Percentiles rank a stretch among this genome's conserved stretches.
These are phyloP conservation scores for Trididemnum clinides DNA, from an alignment of 23 tunicate species.

Conservation along the genomic window DNA sequence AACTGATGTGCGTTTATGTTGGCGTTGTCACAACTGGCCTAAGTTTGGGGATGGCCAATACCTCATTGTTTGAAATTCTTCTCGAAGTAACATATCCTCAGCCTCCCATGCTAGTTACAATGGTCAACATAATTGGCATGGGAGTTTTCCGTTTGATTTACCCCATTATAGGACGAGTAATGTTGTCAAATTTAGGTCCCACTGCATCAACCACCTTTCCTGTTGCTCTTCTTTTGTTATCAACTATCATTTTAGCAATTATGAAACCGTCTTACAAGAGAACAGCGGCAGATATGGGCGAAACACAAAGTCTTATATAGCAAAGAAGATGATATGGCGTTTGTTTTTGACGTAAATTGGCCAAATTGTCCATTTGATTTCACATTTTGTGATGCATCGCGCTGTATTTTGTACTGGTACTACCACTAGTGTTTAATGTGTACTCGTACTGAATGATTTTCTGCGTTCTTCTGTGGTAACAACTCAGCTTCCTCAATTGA, in stretches of 20 bases:
- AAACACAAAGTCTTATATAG: background rate
- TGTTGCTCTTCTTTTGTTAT: constrained; percentile 6
- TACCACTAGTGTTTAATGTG: too few relatives aligned
- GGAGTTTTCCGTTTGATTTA: constrained; percentile 59
- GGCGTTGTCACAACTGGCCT: constrained; percentile 61
- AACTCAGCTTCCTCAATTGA: too few relatives aligned
- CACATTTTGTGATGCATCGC: too few relatives aligned
- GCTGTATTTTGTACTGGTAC: too few relatives aligned
- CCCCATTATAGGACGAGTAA: constrained; percentile 53
- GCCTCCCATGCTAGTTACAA: constrained; percentile 61
- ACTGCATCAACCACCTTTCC: constrained; percentile 45
- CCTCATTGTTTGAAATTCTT: constrained; percentile 50
- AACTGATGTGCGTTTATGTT: constrained; percentile 24
- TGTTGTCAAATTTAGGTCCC: constrained; percentile 32
- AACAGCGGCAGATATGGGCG: background rate
- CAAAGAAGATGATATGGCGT: too few relatives aligned
- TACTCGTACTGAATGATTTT: too few relatives aligned
- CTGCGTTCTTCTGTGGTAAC: too few relatives aligned
- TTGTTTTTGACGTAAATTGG: too few relatives aligned
- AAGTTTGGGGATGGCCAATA: constrained; percentile 45
- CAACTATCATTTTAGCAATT: constrained; percentile 26
- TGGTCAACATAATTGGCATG: constrained; percentile 58
- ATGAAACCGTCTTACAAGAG: constrained; percentile 47
- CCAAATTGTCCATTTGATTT: too few relatives aligned
- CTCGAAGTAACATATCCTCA: constrained; percentile 67